Percentiles rank a stretch among this genome's conserved stretches.
These are phyloP conservation scores for Mesocentrotus franciscanus DNA, from an alignment of 53 echinoderm and acorn worm species.

Conservation along the genomic window DNA sequence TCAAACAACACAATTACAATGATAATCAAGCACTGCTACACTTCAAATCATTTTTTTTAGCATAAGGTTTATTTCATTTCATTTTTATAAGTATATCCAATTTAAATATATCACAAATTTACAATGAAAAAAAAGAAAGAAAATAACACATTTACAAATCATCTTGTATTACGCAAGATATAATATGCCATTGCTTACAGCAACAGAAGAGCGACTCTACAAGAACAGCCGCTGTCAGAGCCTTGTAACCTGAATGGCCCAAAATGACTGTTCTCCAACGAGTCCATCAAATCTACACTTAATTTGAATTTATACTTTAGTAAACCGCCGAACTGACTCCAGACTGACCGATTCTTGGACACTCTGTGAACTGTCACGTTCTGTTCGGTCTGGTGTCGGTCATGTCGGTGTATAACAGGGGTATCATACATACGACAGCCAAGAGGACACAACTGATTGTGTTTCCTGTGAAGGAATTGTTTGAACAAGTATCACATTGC, in stretches of 20 bases:
- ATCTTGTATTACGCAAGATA: conserved; percentile 29
- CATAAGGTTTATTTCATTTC: conserved; percentile 51
- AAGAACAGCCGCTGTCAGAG: background rate
- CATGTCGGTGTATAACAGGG: no score
- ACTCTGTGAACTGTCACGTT: no score
- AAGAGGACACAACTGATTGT: background rate
- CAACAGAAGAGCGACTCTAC: background rate
- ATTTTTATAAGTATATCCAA: conserved; percentile 57
- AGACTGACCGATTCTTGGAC: no score
- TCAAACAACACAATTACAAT: background rate
- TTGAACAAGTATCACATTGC: background rate
- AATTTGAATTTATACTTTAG: background rate
- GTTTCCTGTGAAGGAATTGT: background rate
- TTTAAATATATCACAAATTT: conserved; percentile 61
- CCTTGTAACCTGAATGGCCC: background rate
- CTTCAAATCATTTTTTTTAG: conserved; percentile 29
- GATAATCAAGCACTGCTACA: background rate
- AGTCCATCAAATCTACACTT: background rate
- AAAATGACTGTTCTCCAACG: background rate
- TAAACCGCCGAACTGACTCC: no score
- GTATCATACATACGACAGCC: background rate
- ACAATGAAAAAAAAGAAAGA: conserved; percentile 24
- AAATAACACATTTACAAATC: conserved; percentile 16
- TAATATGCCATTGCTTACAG: background rate
- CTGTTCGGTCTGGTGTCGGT: no score